Conservation (phyloP, 2,888 invertebrate genomes). For the Hermaeophaga mercurialis region DNA sequence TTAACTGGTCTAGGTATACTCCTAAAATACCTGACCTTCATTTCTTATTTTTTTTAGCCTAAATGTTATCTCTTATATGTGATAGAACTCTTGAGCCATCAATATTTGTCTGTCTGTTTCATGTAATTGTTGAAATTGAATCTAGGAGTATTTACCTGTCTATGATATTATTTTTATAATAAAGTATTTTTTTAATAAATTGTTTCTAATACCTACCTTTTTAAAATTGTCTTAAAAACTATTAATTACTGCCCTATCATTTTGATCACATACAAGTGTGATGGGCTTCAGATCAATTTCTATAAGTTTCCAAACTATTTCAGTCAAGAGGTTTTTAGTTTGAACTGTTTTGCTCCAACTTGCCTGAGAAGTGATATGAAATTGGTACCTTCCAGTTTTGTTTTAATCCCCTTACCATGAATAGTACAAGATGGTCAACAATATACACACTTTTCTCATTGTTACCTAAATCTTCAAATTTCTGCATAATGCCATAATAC, state of each 20-base stretch:
- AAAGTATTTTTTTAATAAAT: conserved; percentile 18
- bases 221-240: conserved; percentile 23
- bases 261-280: conserved; percentile 22
- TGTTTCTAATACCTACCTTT: conserved; percentile 26
- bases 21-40: too few relatives aligned
- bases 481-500: conserved; percentile 18
- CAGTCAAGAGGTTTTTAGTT: conserved; percentile 19
- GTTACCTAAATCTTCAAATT: conserved; percentile 23
- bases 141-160: conserved; percentile 26
- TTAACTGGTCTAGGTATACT: too few relatives aligned
- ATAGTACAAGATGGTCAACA: conserved; percentile 15
- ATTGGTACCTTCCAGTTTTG: conserved; percentile 19
- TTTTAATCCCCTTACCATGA: conserved; percentile 28
- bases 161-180: conserved; percentile 3
- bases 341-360: conserved; percentile 21
- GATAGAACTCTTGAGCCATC: background rate
- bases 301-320: conserved; percentile 19
- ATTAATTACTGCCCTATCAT: conserved; percentile 19
- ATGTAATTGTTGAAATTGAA: conserved; percentile 21
- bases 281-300: conserved; percentile 30
- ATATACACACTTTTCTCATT: conserved; percentile 13
- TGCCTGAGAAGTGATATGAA: conserved; percentile 21
- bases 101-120: background rate
- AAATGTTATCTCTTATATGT: too few relatives aligned
- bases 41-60: too few relatives aligned